phyloP scores from a whole-genome alignment of 2,113 vertebrate species.

The Dissostichus mawsoni region DNA sequence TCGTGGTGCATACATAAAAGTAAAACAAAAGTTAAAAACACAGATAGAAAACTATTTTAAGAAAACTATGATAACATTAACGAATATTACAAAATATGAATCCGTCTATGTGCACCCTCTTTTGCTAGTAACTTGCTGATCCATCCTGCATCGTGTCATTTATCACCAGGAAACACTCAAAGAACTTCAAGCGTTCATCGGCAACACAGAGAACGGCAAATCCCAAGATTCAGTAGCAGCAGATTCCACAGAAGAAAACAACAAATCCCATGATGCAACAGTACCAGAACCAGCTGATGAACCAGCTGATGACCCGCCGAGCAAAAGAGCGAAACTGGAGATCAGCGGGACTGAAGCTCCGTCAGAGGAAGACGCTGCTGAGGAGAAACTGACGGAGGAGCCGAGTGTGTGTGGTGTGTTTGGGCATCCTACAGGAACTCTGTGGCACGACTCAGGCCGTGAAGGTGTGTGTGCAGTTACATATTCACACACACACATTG shows the following conservation, averaged over 20 bases:
- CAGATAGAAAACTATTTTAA: too few relatives aligned
- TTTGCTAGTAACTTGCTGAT: neutral
- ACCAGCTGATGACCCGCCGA: conserved; percentile 80
- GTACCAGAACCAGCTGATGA: conserved; percentile 35
- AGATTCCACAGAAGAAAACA: conserved; percentile 22
- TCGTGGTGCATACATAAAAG: too few relatives aligned
- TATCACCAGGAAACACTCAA: conserved; percentile 84
- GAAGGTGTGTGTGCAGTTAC: conserved; percentile 82
- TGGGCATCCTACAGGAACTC: conserved; percentile 93
- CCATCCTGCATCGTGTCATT: neutral
- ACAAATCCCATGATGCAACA: conserved; percentile 53
- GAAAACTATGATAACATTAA: too few relatives aligned
- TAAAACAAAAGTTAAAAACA: too few relatives aligned
- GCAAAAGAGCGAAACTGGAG: conserved; percentile 87
- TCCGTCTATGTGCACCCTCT: neutral
- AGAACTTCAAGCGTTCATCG: conserved; percentile 86
- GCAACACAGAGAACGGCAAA: conserved; percentile 34
- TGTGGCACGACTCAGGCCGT: conserved; percentile 85
- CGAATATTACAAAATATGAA: too few relatives aligned
- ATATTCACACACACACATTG: too few relatives aligned
- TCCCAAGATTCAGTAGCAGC: conserved; percentile 34
- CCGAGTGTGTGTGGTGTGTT: conserved; percentile 84
- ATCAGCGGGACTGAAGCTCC: neutral
- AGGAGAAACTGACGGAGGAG: neutral
- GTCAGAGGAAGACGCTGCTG: conserved; percentile 8